These are phyloP conservation scores for Dolichopus griseipennis DNA, from an alignment of 2,888 invertebrate species.

Conservation along the genomic window DNA sequence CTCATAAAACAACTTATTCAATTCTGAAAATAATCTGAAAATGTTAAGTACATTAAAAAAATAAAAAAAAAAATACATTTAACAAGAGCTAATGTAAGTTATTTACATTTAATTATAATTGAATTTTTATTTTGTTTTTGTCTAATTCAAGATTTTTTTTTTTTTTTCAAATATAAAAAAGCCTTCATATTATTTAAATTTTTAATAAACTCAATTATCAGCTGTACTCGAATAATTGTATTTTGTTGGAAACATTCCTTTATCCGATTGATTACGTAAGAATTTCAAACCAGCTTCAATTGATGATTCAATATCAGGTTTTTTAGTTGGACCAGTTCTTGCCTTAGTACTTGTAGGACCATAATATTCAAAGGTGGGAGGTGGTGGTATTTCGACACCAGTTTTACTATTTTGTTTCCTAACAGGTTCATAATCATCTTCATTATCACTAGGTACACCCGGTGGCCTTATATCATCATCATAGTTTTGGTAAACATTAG, in stretches of 20 bases:
- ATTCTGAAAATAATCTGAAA: too few species aligned
- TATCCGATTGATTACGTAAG: constrained; percentile 48
- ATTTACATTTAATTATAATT: too few species aligned
- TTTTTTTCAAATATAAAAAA: neutral
- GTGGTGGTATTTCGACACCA: constrained; percentile 54
- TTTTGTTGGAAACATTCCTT: constrained; percentile 35
- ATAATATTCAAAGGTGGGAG: constrained; percentile 56
- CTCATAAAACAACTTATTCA: too few species aligned
- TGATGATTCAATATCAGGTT: constrained; percentile 44
- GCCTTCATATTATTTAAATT: neutral
- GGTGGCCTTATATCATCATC: constrained; percentile 14
- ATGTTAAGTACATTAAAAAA: too few species aligned
- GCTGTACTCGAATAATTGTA: constrained; percentile 36
- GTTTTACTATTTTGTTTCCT: constrained; percentile 22
- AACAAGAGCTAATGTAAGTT: too few species aligned
- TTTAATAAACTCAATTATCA: constrained; percentile 28
- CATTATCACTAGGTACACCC: constrained; percentile 12
- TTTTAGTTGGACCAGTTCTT: constrained; percentile 26
- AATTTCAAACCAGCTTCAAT: constrained; percentile 50
- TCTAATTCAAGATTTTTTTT: neutral
- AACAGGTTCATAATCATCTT: constrained; percentile 13
- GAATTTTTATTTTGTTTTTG: too few species aligned
- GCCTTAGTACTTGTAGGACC: constrained; percentile 33
- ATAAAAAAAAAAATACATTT: too few species aligned
- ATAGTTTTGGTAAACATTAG: constrained; percentile 15